Base-by-base conservation (phyloP, 1,140 invertebrate genomes). In the Leptinotarsa defecta region DNA sequence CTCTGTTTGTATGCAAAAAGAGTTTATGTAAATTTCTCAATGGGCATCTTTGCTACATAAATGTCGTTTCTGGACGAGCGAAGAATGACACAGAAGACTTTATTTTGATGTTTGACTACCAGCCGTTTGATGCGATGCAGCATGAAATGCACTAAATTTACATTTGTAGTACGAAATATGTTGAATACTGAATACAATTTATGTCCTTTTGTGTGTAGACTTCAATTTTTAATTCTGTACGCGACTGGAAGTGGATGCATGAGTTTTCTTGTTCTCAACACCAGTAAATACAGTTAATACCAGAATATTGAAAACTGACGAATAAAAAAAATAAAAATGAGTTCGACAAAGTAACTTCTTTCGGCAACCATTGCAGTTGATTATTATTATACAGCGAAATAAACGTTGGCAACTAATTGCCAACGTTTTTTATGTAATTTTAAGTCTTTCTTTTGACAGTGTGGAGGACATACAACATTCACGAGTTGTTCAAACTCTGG, bases 81-180 rank as follows among this genome's bases (percentile, higher is more conserved):
- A 72, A 74, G 73, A 77, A 69, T 77, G 76, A 77, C 76, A 77
- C 62, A 64, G 71, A 79, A 77, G 80, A 79, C 73, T 81, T 81
- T 77, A 81, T 79, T 79, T 79, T 79, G 80, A 79, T 79, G 77
- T 70, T 76, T 81, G 78, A 79, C 80, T 78, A 81, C 77, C 80
- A 78, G 70, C 65, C 69, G 67, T 79, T 71, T 69, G 74, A 76
- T 67, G 48, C 62, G 48, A 63, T 64, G 24, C 63, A 48, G 43
- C 17, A 73, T 20, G 71, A 73, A 73, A 73, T 57, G 68, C 72
- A 68, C 68, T 63, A n/a, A 49, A 73, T 73, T 63, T 75, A 72
- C 62, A 73, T 74, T 71, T 73, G 48, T 68, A 71, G 64, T 71
- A 43, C 49, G 48, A 67, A 74, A 57, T 74, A 74, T 70, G 67